Percentiles rank a stretch among this genome's conserved stretches.
Evolutionary conservation across 2,888 invertebrate species (phyloP).

Genomic region (Phorcus lineatus): DNA sequence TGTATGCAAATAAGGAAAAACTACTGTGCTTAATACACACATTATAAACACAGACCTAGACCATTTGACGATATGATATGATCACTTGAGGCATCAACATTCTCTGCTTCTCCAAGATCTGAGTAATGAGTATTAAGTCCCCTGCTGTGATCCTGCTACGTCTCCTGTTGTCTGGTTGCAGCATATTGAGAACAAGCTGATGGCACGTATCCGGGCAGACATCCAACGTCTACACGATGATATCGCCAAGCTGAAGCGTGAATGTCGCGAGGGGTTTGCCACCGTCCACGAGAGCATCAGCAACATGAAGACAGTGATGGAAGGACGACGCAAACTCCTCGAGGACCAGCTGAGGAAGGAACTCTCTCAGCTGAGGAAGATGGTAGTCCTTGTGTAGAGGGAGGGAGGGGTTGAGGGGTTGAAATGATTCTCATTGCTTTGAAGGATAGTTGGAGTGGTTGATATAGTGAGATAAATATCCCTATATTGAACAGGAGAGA

Average conservation of each 20-base stretch:
- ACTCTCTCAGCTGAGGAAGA: conserved; percentile 73
- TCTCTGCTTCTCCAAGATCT: too few relatives aligned
- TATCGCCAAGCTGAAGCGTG: conserved; percentile 67
- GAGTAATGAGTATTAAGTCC: too few relatives aligned
- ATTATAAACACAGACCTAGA: too few relatives aligned
- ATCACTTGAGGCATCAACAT: too few relatives aligned
- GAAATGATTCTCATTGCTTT: background rate
- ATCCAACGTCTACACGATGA: conserved; percentile 65
- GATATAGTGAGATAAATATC: too few relatives aligned
- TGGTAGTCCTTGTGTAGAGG: conserved; percentile 73
- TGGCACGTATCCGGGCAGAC: conserved; percentile 53
- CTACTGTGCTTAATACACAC: too few relatives aligned
- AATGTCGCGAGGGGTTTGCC: conserved; percentile 72
- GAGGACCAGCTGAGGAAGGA: conserved; percentile 74
- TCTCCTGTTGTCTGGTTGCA: conserved; percentile 35
- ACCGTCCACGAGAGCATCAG: conserved; percentile 74
- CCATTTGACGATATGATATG: too few relatives aligned
- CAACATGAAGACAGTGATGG: conserved; percentile 74
- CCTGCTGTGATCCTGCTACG: background rate
- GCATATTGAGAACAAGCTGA: conserved; percentile 59
- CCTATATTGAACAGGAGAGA: too few relatives aligned
- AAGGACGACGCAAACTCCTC: conserved; percentile 72
- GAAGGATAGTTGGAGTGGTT: background rate
- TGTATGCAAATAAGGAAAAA: too few relatives aligned
- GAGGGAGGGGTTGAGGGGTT: too few relatives aligned